Percentiles rank a stretch among this genome's conserved stretches.
Conservation (phyloP, 2,797 vertebrate genomes). For the Cebuella pygmaea region DNA sequence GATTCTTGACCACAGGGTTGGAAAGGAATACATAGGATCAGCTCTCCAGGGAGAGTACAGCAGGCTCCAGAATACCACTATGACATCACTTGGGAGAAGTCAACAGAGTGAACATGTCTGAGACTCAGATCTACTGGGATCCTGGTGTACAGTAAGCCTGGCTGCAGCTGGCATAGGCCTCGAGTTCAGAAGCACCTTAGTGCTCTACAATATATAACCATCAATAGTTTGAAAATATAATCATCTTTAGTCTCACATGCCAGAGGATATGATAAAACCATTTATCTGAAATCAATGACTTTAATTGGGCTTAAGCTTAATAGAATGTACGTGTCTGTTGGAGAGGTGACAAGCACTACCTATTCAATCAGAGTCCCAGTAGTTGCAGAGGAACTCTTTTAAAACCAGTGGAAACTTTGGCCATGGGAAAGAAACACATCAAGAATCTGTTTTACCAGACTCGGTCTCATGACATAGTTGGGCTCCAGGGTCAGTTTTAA, state of each 20-base stretch:
- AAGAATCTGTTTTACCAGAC: conserved; percentile 37
- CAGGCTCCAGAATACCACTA: not conserved
- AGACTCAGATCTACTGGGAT: not conserved
- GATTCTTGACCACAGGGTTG: rapidly evolving
- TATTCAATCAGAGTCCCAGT: not conserved
- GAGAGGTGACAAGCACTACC: not conserved
- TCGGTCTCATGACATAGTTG: conserved; percentile 67
- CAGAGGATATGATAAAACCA: not conserved
- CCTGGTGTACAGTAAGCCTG: not conserved
- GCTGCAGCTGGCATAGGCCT: not conserved
- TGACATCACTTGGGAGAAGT: not conserved
- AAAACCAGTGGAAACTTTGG: conserved; percentile 71
- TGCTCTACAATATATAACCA: not conserved
- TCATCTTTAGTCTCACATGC: not conserved
- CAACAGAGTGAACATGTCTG: not conserved
- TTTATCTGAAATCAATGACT: not conserved
- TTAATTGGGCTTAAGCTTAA: not conserved
- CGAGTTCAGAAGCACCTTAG: not conserved
- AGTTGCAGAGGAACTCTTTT: conserved; percentile 45
- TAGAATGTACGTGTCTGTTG: not conserved
- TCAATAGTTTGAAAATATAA: not conserved
- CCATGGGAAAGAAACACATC: conserved; percentile 66
- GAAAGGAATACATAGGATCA: not conserved
- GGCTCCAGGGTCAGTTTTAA: conserved; percentile 59
- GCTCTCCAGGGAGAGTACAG: not conserved